These are phyloP conservation scores for Xiphorhynchus elegans DNA, from an alignment of 2,113 vertebrate species.

Conservation along the genomic window DNA sequence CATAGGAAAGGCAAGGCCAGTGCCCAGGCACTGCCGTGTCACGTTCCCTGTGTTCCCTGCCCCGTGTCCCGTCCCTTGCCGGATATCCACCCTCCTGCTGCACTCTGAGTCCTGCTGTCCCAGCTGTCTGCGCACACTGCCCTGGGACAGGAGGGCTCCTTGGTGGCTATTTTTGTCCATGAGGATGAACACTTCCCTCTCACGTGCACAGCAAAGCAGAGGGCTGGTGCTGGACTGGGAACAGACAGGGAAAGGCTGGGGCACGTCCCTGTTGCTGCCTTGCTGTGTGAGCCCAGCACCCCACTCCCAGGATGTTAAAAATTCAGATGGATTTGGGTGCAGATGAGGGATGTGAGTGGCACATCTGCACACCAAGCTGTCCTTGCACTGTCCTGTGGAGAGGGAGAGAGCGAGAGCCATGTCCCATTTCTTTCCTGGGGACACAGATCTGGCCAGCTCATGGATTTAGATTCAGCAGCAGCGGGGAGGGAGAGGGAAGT, in stretches of 20 bases:
- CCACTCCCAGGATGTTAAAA: background rate
- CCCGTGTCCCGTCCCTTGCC: rapidly evolving
- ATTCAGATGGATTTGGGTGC: background rate
- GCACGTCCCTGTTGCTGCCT: background rate
- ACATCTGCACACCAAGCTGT: background rate
- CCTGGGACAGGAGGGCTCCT: background rate
- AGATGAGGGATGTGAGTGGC: rapidly evolving
- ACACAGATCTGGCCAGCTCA: rapidly evolving
- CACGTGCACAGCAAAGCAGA: background rate
- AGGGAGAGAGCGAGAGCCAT: rapidly evolving
- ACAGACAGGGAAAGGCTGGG: background rate
- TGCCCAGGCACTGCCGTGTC: rapidly evolving
- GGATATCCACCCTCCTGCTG: rapidly evolving
- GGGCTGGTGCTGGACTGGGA: background rate
- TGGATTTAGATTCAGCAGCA: rapidly evolving
- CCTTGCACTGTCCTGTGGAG: rapidly evolving
- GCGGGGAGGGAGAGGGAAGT: background rate
- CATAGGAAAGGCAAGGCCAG: background rate
- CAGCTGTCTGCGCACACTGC: rapidly evolving
- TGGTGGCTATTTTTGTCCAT: rapidly evolving
- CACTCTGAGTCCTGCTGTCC: rapidly evolving
- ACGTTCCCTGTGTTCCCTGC: background rate
- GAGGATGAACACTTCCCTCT: background rate
- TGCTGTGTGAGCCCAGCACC: background rate
- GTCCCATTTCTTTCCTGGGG: background rate